Evolutionary conservation across 2,113 vertebrate genomes (phyloP).

Genomic region (Rhizomys pruinosus): DNA sequence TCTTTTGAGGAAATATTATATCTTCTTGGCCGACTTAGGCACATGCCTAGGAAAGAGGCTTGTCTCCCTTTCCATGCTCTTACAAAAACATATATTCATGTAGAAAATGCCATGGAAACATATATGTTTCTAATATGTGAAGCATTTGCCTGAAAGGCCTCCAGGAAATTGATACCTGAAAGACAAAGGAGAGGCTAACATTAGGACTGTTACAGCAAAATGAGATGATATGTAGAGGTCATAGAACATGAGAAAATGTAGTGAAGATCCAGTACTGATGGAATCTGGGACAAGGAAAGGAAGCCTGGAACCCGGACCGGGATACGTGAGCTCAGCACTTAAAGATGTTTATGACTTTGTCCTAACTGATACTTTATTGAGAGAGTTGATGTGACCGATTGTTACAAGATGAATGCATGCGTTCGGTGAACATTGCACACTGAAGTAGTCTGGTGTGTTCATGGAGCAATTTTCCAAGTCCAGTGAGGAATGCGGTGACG

Average conservation of each 20-base stretch:
- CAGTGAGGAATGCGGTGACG: not conserved
- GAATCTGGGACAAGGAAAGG: not conserved
- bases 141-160: conserved; percentile 9
- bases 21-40: not conserved
- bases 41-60: not conserved
- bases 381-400: not conserved
- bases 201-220: conserved; percentile 12
- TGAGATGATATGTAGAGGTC: not conserved
- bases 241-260: not conserved
- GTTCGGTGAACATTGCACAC: not conserved
- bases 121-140: not conserved
- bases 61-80: not conserved
- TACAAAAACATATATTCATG: not conserved
- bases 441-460: not conserved
- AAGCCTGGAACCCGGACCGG: not conserved
- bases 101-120: not conserved
- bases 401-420: not conserved
- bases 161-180: conserved; percentile 14
- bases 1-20: not conserved
- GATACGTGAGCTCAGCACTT: not conserved
- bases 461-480: not conserved
- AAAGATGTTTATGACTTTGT: not conserved
- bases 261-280: not conserved
- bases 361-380: not conserved
- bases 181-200: not conserved